These are phyloP conservation scores for Pammene fasciana DNA, from an alignment of 2,888 invertebrate genomes.

Conservation along the genomic window DNA sequence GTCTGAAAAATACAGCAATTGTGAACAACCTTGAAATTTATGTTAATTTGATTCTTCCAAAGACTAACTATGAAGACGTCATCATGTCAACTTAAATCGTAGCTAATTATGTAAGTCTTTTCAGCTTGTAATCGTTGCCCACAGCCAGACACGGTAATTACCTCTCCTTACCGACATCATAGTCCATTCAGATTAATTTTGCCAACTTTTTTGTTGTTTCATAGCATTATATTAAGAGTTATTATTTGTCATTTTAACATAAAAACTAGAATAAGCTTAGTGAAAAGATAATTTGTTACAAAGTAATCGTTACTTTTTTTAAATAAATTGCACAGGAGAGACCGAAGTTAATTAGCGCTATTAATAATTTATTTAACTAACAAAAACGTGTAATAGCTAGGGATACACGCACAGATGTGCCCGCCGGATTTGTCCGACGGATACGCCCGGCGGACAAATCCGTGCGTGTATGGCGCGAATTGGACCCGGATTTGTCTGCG, in stretches of 20 bases:
- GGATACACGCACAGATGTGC: too few species aligned
- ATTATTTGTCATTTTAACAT: too few species aligned
- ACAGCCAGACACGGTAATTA: background rate
- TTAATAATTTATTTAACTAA: background rate
- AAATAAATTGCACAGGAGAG: background rate
- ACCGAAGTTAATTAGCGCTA: too few species aligned
- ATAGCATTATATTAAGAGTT: background rate
- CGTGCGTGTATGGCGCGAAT: too few species aligned
- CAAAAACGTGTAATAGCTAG: background rate
- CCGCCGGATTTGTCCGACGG: too few species aligned
- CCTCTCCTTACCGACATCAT: background rate
- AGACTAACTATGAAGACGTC: constrained; percentile 3
- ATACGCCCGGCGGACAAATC: too few species aligned
- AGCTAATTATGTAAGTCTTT: constrained; percentile 28
- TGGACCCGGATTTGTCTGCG: too few species aligned
- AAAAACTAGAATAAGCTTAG: too few species aligned
- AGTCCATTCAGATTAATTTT: background rate
- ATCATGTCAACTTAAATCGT: constrained; percentile 22
- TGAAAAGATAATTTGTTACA: too few species aligned
- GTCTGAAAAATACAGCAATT: constrained; percentile 27
- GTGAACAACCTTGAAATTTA: constrained; percentile 26
- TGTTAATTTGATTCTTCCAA: constrained; percentile 24
- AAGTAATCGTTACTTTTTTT: background rate
- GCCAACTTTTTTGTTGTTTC: background rate
- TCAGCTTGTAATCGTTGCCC: background rate